Conservation (phyloP, 2,113 vertebrate genomes). For the Cyprinodon tularosa region DNA sequence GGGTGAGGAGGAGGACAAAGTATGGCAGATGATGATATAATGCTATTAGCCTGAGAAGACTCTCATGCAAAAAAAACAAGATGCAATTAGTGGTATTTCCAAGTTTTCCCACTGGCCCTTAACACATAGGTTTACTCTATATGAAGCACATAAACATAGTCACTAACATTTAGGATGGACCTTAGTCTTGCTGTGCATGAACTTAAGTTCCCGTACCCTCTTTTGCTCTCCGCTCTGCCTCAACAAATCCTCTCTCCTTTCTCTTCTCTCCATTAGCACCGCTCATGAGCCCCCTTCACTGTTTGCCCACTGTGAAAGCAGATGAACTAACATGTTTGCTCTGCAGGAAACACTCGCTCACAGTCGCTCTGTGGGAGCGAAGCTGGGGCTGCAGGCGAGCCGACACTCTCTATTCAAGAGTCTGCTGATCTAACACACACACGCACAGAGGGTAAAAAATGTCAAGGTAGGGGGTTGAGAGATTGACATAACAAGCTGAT, state of each 20-base stretch:
- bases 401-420: slow-evolving; percentile 41
- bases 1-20: slow-evolving; percentile 77
- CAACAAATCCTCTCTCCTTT: slow-evolving; percentile 35
- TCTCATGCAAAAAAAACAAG: slow-evolving; percentile 78
- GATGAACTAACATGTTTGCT: slow-evolving; percentile 74
- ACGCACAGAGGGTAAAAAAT: slow-evolving; percentile 34
- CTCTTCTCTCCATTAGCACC: slow-evolving; percentile 59
- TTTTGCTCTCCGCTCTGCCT: slow-evolving; percentile 22
- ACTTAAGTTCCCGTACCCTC: slow-evolving; percentile 29
- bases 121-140: slow-evolving; percentile 6
- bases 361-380: slow-evolving; percentile 51
- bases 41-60: slow-evolving; percentile 79
- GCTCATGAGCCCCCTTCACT: slow-evolving; percentile 64
- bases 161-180: slow-evolving; percentile 47
- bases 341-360: slow-evolving; percentile 61
- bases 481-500: slow-evolving; percentile 71
- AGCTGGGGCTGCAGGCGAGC: slow-evolving; percentile 38
- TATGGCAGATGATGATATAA: slow-evolving; percentile 84
- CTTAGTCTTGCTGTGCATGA: slow-evolving; percentile 33
- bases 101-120: slow-evolving; percentile 70
- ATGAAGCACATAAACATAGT: slow-evolving; percentile 27
- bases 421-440: slow-evolving; percentile 49
- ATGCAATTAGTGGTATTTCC: slow-evolving; percentile 79
- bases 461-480: slow-evolving; percentile 54
- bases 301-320: slow-evolving; percentile 74